These are phyloP conservation scores for Pomatorhinus ruficollis DNA, from an alignment of 2,113 vertebrate species.

Conservation along the genomic window DNA sequence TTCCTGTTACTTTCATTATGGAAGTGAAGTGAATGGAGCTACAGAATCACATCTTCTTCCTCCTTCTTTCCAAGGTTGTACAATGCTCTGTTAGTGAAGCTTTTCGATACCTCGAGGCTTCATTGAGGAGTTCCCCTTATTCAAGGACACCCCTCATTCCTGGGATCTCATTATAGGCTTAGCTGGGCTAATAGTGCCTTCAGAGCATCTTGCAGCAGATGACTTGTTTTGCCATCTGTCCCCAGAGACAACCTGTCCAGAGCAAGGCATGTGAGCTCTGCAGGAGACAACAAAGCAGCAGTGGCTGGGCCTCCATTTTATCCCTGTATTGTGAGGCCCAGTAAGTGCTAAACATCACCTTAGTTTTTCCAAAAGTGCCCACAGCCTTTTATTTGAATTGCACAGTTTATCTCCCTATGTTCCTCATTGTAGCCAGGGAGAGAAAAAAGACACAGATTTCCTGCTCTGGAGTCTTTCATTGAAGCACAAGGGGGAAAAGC, in stretches of 20 bases:
- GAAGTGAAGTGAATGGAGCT: neutral
- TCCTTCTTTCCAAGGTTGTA: neutral
- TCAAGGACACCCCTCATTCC: neutral
- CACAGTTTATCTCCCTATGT: neutral
- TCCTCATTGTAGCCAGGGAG: neutral
- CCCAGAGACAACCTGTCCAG: neutral
- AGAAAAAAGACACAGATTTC: neutral
- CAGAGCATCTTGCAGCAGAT: neutral
- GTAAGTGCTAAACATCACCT: neutral
- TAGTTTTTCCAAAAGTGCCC: neutral
- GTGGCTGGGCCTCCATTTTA: neutral
- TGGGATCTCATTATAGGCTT: constrained; percentile 24
- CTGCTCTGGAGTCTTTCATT: neutral
- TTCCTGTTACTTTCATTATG: neutral
- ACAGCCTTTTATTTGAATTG: neutral
- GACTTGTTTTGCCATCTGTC: constrained; percentile 43
- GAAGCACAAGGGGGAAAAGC: neutral
- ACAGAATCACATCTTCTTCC: neutral
- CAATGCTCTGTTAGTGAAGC: neutral
- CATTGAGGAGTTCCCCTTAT: neutral
- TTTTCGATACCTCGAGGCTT: neutral
- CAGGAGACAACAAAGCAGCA: neutral
- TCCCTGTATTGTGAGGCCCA: neutral
- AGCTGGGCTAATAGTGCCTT: neutral
- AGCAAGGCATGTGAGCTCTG: neutral